Evolutionary conservation across 2,888 invertebrate species (phyloP).

Genomic region (Polydrusus cervinus): DNA sequence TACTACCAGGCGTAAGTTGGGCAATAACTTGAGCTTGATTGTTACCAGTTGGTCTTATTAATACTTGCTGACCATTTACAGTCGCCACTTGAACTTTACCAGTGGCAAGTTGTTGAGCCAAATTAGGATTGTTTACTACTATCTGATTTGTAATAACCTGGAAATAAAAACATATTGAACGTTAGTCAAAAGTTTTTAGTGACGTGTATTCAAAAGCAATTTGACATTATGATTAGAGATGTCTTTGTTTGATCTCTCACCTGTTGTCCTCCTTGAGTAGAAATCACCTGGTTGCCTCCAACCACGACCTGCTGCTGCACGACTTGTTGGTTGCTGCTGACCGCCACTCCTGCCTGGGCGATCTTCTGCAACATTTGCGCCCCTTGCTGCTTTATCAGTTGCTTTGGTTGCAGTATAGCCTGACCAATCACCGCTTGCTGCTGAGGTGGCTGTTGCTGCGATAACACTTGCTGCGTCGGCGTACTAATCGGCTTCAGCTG

Average conservation of each 20-base stretch:
- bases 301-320: constrained; percentile 68
- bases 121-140: constrained; percentile 83
- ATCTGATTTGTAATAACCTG: constrained; percentile 78
- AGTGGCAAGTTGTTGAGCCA: constrained; percentile 87
- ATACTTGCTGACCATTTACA: constrained; percentile 89
- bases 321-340: constrained; percentile 69
- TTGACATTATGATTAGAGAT: no score
- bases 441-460: constrained; percentile 45
- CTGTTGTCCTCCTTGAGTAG: constrained; percentile 71
- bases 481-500: constrained; percentile 15
- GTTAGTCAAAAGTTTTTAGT: no score
- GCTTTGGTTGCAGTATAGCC: constrained; percentile 63
- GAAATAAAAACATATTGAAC: constrained; percentile 41
- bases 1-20: constrained; percentile 74
- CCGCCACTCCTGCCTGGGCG: constrained; percentile 62
- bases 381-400: constrained; percentile 65
- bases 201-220: no score
- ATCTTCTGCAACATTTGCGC: constrained; percentile 70
- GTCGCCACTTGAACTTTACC: constrained; percentile 90
- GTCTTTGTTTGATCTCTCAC: constrained; percentile 54
- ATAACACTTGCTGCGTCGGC: constrained; percentile 28
- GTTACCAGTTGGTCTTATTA: constrained; percentile 85
- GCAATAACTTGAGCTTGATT: constrained; percentile 87
- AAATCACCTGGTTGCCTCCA: constrained; percentile 68
- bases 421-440: constrained; percentile 54